Evolutionary conservation across 64 coral and sea anemone genomes (phyloP).

Genomic region (Astreopora myriophthalma): DNA sequence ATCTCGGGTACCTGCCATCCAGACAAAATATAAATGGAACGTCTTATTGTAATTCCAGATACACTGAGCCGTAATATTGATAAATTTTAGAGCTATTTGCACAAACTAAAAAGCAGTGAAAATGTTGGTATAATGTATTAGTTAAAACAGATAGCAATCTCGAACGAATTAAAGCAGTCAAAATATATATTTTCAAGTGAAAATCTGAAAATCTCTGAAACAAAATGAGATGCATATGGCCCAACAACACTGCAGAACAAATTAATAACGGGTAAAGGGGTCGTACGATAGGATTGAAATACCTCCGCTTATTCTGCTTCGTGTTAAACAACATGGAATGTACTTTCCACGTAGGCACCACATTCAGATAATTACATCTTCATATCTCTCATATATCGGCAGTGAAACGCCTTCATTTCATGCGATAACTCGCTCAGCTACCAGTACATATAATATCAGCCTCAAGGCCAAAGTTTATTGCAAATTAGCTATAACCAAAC

Average conservation of each 20-base stretch:
- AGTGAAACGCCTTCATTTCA: background rate
- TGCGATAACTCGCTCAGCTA: slow-evolving; percentile 1
- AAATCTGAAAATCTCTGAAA: background rate
- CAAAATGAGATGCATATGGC: background rate
- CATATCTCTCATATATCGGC: background rate
- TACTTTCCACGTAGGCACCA: background rate
- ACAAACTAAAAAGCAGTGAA: background rate
- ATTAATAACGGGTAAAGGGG: background rate
- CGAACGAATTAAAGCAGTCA: background rate
- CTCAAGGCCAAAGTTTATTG: background rate
- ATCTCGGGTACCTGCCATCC: background rate
- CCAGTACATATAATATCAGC: background rate
- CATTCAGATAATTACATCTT: background rate
- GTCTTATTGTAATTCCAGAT: background rate
- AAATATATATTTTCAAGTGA: background rate
- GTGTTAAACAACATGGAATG: slow-evolving; percentile 19
- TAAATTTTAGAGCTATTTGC: background rate
- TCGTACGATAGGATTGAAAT: background rate
- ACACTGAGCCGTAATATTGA: background rate
- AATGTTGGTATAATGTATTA: too few species aligned
- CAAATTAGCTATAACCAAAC: slow-evolving; percentile 43
- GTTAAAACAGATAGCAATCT: too few species aligned
- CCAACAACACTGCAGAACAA: background rate
- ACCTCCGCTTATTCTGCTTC: slow-evolving; percentile 8
- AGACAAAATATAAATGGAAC: background rate